Base-by-base conservation (phyloP, 1,140 invertebrate genomes). In the Neodiprion fabricii region DNA sequence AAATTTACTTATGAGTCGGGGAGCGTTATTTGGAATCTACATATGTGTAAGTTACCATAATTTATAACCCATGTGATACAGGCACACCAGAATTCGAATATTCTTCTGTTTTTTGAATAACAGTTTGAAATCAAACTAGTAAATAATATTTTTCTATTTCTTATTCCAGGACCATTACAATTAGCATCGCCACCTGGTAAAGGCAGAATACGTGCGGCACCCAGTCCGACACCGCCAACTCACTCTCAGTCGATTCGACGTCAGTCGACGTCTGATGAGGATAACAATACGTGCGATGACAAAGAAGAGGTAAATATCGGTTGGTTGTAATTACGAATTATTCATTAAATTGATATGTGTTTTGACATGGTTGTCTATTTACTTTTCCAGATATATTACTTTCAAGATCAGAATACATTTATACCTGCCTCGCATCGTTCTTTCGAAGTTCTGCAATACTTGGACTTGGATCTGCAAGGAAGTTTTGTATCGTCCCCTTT, bases 361-460 rank as follows among this genome's bases (percentile, higher is more conserved):
- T 40, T 23, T 40, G 5, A 47, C 48, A 69, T 69, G 61, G 12
- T 49, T 70, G 74, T 40, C 14, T 79, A 53, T 70, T 70, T 72
- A 77, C 53, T 74, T 67, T 82, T 83, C 7, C 78, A 88, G 86
- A 87, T 89, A 78, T 87, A 87, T 65, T 88, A 86, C 75, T 87
- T 85, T 71, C 85, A 88, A 76, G 84, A 88, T 75, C 80, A 84
- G 23, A 85, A 86, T 66, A 83, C 78, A 21, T 88, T 87, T 73
- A 86, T 87, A 75, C 87, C 86, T 70, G 83, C 84, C 3, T 83
- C 85, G 7, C 77, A 79, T 70, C 78, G 78, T 14, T 61, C 53
- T 17, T 73, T 87, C 23, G 85, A 86, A 28, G 85, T 85, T 23
- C 85, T 94, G 77, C 92, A 95, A 80, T 95, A 95, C 86, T 89